Conservation (phyloP, 2,888 invertebrate genomes). For the Cyrtodaria siliqua region DNA sequence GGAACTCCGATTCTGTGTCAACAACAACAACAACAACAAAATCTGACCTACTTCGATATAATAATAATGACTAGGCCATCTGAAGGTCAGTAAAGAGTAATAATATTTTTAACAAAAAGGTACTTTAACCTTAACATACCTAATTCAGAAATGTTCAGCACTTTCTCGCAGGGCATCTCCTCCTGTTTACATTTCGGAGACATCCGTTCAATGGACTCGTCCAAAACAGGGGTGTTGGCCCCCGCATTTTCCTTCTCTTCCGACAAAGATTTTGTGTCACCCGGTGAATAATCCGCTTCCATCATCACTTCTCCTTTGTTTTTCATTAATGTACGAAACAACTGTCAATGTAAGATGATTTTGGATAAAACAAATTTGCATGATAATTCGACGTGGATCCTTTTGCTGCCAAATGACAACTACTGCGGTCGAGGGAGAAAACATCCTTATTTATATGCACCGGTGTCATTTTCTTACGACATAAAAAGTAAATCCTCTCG, state of each 20-base stretch:
- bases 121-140: constrained; percentile 38
- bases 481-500: constrained; percentile 9
- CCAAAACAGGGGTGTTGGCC: constrained; percentile 44
- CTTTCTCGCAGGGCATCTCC: constrained; percentile 8
- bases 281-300: constrained; percentile 77
- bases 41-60: too few relatives aligned
- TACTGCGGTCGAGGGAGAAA: background rate
- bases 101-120: too few relatives aligned
- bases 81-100: too few relatives aligned
- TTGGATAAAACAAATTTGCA: constrained; percentile 60
- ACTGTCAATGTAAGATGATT: constrained; percentile 44
- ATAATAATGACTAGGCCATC: too few relatives aligned
- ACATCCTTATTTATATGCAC: constrained; percentile 8
- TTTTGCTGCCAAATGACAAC: constrained; percentile 62
- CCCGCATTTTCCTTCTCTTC: constrained; percentile 49
- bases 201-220: constrained; percentile 44
- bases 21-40: too few relatives aligned
- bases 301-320: constrained; percentile 65
- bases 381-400: constrained; percentile 55
- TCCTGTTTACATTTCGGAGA: constrained; percentile 48
- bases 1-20: too few relatives aligned
- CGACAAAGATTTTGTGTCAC: constrained; percentile 55
- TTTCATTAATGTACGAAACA: constrained; percentile 56
- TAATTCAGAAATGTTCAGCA: constrained; percentile 19
- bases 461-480: constrained; percentile 2